Conservation (phyloP, 2,113 vertebrate species). For the Delphinapterus leucas region DNA sequence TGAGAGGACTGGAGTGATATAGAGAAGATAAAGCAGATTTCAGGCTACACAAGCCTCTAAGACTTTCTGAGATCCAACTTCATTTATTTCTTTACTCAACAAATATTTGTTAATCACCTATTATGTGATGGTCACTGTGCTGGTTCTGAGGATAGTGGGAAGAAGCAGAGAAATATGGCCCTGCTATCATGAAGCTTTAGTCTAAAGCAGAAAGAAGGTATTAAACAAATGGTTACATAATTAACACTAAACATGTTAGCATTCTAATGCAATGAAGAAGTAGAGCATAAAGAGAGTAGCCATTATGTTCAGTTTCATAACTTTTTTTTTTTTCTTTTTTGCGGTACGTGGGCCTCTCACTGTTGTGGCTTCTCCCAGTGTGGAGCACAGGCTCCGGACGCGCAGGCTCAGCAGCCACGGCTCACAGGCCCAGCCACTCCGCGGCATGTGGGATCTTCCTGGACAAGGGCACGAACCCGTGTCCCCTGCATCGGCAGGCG, state of each 20-base stretch:
- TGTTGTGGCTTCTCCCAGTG: too few relatives aligned
- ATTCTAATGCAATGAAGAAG: not conserved
- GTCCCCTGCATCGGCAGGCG: too few relatives aligned
- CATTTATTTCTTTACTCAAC: not conserved
- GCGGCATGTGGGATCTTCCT: too few relatives aligned
- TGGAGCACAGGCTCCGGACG: too few relatives aligned
- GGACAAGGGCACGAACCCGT: too few relatives aligned
- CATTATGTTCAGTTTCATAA: not conserved
- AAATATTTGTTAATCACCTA: not conserved
- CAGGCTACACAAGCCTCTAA: rapidly evolving
- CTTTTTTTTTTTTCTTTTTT: not conserved
- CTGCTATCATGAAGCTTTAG: not conserved
- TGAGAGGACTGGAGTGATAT: not conserved
- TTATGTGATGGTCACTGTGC: not conserved
- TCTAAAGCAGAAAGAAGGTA: not conserved
- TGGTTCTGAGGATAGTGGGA: not conserved
- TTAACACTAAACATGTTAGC: not conserved
- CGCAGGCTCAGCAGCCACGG: too few relatives aligned
- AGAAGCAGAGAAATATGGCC: not conserved
- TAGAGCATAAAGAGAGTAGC: not conserved
- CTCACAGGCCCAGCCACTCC: too few relatives aligned
- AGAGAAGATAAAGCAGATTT: not conserved
- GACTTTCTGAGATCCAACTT: not conserved
- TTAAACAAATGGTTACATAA: not conserved
- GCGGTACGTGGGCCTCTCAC: too few relatives aligned